Base-by-base conservation (phyloP, 2,113 vertebrate genomes). In the Zingel zingel region DNA sequence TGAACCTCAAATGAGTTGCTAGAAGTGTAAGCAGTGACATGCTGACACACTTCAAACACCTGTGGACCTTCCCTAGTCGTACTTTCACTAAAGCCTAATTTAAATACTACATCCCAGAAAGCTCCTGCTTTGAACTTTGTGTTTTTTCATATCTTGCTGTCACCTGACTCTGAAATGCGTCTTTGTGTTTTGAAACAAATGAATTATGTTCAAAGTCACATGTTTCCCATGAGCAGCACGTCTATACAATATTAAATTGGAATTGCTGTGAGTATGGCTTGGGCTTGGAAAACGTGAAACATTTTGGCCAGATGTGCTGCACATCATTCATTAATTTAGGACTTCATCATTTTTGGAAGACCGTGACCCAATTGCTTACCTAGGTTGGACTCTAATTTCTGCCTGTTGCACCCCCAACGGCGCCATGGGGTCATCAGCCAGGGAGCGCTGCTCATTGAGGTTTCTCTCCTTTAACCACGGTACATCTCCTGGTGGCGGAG, bases 121-220 rank as follows among this genome's bases (percentile, higher is more conserved):
- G 70, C 23, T 56, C 56, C 58, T 0, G 47, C 73, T 84, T 84
- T 83, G 81, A 91, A 90, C 69, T 72, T 78, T 66, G 50, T 67
- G 54, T 70, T 81, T 63, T 51, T 73, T 87, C 48, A 56, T 39
- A 77, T 78, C 62, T 71, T 14, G 3, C 64, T 69, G 76, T 87
- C 82, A 84, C 62, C 77, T 74, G 66, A 54, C 75, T 50, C 56
- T 12, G 48, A 80, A 80, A 66, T 70, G 56, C 1, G 4, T 68
- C 51, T 85, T 86, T 87, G 69, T 85, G 74, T 57, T 88, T 58
- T 69, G 47, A 85, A 77, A 86, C 62, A 79, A 86, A 87, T 59
- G 3, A 51, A 66, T 75, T 82, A 80, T 62, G 54, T 74, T 62
- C 33, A 16, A 14, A 48, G 64, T 72, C n/a, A 67, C 39, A 27